Base-by-base conservation (phyloP, 2,113 vertebrate species). In the Craseonycteris thonglongyai region DNA sequence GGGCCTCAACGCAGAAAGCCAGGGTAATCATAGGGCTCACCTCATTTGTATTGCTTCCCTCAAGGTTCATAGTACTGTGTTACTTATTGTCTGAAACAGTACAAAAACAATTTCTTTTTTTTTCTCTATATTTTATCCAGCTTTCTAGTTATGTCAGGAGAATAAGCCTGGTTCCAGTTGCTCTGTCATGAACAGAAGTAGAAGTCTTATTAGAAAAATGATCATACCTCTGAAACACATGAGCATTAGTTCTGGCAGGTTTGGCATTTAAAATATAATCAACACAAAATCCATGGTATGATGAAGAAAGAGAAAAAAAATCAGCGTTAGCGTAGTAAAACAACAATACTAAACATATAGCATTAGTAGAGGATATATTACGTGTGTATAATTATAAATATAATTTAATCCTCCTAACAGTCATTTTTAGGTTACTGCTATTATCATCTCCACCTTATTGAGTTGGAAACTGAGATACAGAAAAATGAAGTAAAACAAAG, bases 151-250 rank as follows among this genome's bases (percentile, higher is more conserved):
- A 35, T 35, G 56, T 45, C 49, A 49, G 56, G 5, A 69, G 58
- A 82, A 69, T 78, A 88, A 45, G 24, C 38, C 58, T 66, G 68
- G 38, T 71, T 12, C 22, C 45, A 71, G 21, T 81, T 93, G 69
- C 69, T 87, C 22, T 94, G 66, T 78, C 28, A 24, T 61, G 13
- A 54, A 63, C 24, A 75, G 76, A 76, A 47, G 18, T 45, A 78
- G 42, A 69, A 88, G 35, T 75, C n/a, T 80, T 26, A n/a, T 72
- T 90, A 87, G 90, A 83, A 88, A 95, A 95, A 78, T 84, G 69
- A 92, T 54, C 30, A 28, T 45, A 63, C 26, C 35, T 72, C 28
- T 35, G 24, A 63, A 80, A 75, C 24, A 63, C 33, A 56, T 40
- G 30, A 78, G 51, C 35, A 47, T 71, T 54, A 79, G 65, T 58